Evolutionary conservation across 2,797 vertebrate genomes (phyloP), one percentile per base, ranked within the genome.

Genomic region (Pangasius mekongensis): DNA sequence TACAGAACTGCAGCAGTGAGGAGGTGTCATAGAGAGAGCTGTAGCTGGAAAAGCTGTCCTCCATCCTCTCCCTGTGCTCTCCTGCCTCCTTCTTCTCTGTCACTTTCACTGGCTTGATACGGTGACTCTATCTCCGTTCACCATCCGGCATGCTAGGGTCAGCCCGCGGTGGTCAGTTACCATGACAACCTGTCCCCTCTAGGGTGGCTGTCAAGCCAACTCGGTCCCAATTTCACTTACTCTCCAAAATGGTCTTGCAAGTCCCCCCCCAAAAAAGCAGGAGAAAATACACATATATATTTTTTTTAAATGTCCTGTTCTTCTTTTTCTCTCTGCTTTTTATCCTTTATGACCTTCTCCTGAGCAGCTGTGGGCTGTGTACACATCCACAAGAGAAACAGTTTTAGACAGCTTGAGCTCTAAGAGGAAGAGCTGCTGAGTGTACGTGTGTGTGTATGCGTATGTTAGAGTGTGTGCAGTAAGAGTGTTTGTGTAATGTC

Each of bases 11-110:
- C 87, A 99, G 97, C 95, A 99, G 96, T 89, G 98, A 98, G 86
- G 98, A 98, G 93, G 98, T 99, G 97, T 99, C 98, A 95, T 99
- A 99, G 90, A 99, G 97, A 95, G 97, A 98, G 97, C 97, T 97
- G 95, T 98, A 98, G 96, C 98, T 98, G 94, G 98, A 97, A 93
- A 98, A 98, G 18, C 97, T 97, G 97, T 99, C 98, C 96, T 99
- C 98, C 98, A 99, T 99, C 94, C 91, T 93, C 94, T 92, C 77
- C 62, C 76, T 80, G 83, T 36, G 85, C 87, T 83, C 76, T 93
- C 89, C 74, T 86, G 82, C 88, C 67, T 93, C 89, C 73, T 86
- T 85, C 89, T 89, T 91, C 91, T 81, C 89, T 24, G 91, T 93
- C 92, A 95, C 94, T 95, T 94, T 95, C 92, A 69, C 86, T 94